phyloP scores from a whole-genome alignment of 2,888 invertebrate genomes.

The Caenorhabditis sp. region DNA sequence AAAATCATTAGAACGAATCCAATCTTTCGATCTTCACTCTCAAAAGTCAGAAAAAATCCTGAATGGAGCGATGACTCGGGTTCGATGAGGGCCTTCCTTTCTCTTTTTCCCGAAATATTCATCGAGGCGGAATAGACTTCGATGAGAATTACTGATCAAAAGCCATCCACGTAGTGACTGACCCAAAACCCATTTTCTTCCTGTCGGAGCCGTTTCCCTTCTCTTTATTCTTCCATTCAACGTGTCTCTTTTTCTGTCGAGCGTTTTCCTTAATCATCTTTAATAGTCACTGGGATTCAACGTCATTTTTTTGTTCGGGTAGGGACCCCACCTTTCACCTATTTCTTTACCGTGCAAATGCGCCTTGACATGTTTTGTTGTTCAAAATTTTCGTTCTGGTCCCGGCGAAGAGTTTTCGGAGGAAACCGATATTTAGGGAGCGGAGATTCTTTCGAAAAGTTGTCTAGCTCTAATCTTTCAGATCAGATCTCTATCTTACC shows the following conservation, averaged over 20 bases:
- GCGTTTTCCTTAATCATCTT: constrained; percentile 43
- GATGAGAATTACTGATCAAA: constrained; percentile 59
- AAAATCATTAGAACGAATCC: neutral
- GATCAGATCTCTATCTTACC: too few species aligned
- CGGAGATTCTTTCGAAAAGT: too few species aligned
- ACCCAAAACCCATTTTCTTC: constrained; percentile 42
- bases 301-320: constrained; percentile 36
- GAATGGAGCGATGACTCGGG: constrained; percentile 22
- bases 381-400: neutral
- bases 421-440: too few species aligned
- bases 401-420: neutral
- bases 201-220: neutral
- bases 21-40: constrained; percentile 20
- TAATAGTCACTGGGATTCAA: constrained; percentile 42
- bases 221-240: constrained; percentile 51
- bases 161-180: constrained; percentile 52
- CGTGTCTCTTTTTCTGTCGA: constrained; percentile 26
- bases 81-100: constrained; percentile 36
- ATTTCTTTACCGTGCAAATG: constrained; percentile 8
- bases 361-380: constrained; percentile 25
- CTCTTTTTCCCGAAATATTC: constrained; percentile 39
- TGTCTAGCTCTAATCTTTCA: too few species aligned
- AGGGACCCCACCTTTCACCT: neutral
- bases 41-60: neutral
- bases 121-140: constrained; percentile 61